phyloP scores from a whole-genome alignment of 2,797 vertebrate species.

The Tadarida brasiliensis region DNA sequence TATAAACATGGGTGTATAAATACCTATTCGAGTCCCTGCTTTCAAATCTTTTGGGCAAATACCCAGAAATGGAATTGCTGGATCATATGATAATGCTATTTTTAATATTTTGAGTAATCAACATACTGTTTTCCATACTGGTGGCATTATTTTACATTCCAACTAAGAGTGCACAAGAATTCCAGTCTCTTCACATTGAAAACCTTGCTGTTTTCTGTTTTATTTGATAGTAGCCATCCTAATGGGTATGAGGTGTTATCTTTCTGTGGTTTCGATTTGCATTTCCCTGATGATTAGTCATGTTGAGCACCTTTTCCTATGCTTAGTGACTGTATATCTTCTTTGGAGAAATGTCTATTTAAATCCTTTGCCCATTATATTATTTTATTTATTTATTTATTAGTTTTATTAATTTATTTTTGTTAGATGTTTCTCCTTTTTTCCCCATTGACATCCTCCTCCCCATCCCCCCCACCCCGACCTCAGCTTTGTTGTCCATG shows the following conservation, averaged over 20 bases:
- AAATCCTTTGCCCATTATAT: background rate
- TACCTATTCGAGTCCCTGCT: background rate
- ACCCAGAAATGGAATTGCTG: background rate
- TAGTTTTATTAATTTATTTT: too few species aligned
- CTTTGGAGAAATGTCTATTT: background rate
- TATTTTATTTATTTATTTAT: too few species aligned
- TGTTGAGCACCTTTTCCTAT: background rate
- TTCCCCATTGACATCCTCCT: too few species aligned
- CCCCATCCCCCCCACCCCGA: too few species aligned
- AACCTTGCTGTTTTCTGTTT: background rate
- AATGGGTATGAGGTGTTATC: background rate
- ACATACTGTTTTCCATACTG: background rate
- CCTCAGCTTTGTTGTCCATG: too few species aligned
- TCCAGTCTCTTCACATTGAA: background rate
- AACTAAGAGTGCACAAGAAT: background rate
- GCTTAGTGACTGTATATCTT: background rate
- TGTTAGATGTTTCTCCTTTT: too few species aligned
- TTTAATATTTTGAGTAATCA: background rate
- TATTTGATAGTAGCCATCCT: background rate
- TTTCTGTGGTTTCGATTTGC: slow-evolving; percentile 2
- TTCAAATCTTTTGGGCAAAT: background rate
- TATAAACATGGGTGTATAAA: background rate
- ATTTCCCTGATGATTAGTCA: background rate
- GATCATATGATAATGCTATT: background rate
- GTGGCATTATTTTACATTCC: background rate